Evolutionary conservation across 2,113 vertebrate genomes (phyloP).

Genomic region (Elanus axillaris): DNA sequence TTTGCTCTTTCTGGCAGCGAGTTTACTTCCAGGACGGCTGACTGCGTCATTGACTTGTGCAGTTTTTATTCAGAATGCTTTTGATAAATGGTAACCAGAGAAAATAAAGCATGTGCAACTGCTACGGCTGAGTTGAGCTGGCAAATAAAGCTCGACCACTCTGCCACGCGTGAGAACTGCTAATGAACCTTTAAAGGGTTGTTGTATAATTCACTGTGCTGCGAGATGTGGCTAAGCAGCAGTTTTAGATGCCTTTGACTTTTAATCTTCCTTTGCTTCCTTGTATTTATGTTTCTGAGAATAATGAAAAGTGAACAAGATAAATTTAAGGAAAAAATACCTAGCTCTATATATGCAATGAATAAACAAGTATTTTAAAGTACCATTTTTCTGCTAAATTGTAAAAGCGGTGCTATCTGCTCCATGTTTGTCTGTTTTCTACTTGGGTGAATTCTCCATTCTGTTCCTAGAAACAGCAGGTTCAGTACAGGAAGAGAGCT

Average conservation of each 20-base stretch:
- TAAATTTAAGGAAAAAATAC: not conserved
- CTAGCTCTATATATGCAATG: not conserved
- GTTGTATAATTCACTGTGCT: rapidly evolving
- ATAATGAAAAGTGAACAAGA: not conserved
- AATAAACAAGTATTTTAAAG: not conserved
- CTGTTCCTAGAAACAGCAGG: not conserved
- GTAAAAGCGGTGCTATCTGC: not conserved
- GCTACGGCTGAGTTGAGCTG: rapidly evolving
- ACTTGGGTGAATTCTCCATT: not conserved
- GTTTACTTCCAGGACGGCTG: rapidly evolving
- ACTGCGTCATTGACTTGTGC: rapidly evolving
- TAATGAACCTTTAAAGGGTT: not conserved
- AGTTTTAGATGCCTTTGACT: not conserved
- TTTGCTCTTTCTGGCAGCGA: not conserved
- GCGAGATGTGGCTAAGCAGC: not conserved
- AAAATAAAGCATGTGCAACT: not conserved
- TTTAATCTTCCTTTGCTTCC: not conserved
- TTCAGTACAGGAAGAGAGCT: not conserved
- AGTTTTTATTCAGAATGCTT: not conserved
- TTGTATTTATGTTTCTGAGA: not conserved
- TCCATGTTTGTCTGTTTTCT: not conserved
- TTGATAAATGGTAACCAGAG: not conserved
- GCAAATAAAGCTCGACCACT: rapidly evolving
- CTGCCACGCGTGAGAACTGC: not conserved
- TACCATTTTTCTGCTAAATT: not conserved